Evolutionary conservation across 2,888 invertebrate species (phyloP), one percentile per base, ranked within the genome.

Genomic region (Falcaria lacertinaria): DNA sequence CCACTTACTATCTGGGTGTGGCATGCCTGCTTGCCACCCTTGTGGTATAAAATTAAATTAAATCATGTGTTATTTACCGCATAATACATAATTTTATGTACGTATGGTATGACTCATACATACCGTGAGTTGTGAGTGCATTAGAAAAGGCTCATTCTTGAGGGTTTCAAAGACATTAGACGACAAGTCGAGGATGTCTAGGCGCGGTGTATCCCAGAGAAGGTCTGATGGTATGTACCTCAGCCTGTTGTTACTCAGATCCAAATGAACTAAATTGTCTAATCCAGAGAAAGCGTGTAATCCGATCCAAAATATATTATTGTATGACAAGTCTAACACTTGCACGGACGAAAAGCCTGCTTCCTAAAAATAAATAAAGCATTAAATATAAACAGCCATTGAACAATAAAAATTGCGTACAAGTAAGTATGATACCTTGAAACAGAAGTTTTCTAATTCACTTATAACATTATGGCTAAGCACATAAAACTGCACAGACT

Each of bases 391-490:
- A 14, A 25, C 4, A 15, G 6, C 14, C 14, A 6, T n/a, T 13
- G 6, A 36, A 8, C 4, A 7, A 25, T 8, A 1, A 8, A 22
- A 15, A 11, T 2, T 13, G 11, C 3, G 13, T 32, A 46, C 58
- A 80, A 74, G 3, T 28, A 28, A 11, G 7, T 11, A 28, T 3
- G 3, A 28, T 28, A 93, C 93, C 88, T 89, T 79, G 66, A 93
- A 93, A 70, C 91, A 89, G 59, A 85, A 89, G 63, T 91, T 91
- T 45, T 92, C 91, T 64, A 93, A 70, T 54, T 89, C 90, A 54
- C 90, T 91, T 51, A 93, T 92, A 58, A 86, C 90, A 74, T 93
- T 93, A 52, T 90, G 84, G 54, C 91, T 91, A 49, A 93, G 75
- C 70, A 91, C 91, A 49, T 93, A 89, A 35, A 92, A 78, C 74